Evolutionary conservation across 2,888 invertebrate genomes (phyloP).

Genomic region (Torymus aiolomorphi): DNA sequence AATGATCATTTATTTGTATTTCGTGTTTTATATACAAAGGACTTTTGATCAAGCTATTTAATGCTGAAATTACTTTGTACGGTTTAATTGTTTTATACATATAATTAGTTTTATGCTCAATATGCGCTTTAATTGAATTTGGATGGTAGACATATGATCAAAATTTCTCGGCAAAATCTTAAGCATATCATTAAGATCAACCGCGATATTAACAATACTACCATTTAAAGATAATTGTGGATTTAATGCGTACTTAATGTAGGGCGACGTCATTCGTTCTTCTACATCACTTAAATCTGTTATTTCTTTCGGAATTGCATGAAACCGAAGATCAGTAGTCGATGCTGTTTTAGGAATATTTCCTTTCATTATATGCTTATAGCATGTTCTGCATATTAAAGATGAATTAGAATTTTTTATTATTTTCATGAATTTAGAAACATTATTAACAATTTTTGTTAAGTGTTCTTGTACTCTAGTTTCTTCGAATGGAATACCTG

Average conservation of each 20-base stretch:
- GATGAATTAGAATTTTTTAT: background rate
- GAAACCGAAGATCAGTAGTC: slow-evolving; percentile 53
- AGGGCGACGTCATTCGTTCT: slow-evolving; percentile 63
- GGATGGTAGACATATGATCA: slow-evolving; percentile 46
- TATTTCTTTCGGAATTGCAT: slow-evolving; percentile 42
- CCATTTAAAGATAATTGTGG: slow-evolving; percentile 59
- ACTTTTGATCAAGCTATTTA: no score
- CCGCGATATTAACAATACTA: slow-evolving; percentile 63
- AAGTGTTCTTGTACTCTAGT: background rate
- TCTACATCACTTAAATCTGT: slow-evolving; percentile 59
- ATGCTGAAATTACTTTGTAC: no score
- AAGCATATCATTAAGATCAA: slow-evolving; percentile 59
- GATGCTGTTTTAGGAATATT: slow-evolving; percentile 28
- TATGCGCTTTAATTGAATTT: no score
- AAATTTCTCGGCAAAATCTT: slow-evolving; percentile 55
- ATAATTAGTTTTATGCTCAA: no score
- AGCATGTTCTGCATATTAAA: slow-evolving; percentile 19
- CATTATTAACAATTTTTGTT: background rate
- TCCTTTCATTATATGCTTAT: background rate
- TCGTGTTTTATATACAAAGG: no score
- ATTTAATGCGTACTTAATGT: slow-evolving; percentile 61
- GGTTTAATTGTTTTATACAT: no score
- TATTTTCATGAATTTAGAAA: background rate
- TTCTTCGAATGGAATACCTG: background rate
- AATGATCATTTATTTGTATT: no score